Conservation (phyloP, 1,140 invertebrate genomes). For the Armadillidium nasatum region DNA sequence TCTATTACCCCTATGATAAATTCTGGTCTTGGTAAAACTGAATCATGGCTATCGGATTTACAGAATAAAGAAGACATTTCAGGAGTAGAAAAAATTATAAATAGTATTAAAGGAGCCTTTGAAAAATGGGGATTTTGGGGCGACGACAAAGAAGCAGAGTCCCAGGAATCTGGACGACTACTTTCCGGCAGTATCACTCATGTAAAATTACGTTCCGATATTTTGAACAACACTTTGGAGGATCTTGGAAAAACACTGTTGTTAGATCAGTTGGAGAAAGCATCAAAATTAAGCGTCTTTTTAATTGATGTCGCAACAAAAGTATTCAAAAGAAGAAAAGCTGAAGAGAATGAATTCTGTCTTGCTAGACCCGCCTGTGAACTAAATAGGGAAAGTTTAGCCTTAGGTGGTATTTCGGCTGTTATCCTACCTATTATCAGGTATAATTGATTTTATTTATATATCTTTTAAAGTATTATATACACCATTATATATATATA, state of each 20-base stretch:
- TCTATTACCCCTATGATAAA: not conserved
- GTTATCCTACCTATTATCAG: not conserved
- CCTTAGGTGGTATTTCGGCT: not conserved
- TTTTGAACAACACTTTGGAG: not conserved
- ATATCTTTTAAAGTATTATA: too few relatives aligned
- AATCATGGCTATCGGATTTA: not conserved
- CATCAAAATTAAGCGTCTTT: not conserved
- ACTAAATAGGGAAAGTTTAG: not conserved
- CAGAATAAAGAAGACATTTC: not conserved
- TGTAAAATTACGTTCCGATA: not conserved
- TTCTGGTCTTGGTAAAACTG: not conserved
- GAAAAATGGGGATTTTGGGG: not conserved
- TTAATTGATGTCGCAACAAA: not conserved
- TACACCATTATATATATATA: too few relatives aligned
- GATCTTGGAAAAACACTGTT: not conserved
- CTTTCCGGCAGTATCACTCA: not conserved
- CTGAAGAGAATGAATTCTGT: not conserved
- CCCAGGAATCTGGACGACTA: not conserved
- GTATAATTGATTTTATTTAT: not conserved
- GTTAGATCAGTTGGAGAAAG: not conserved
- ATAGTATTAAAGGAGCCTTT: not conserved
- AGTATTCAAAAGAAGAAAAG: not conserved
- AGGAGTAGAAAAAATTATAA: not conserved
- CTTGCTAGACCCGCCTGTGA: not conserved
- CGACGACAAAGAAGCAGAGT: too few relatives aligned